These are phyloP conservation scores for Callosobruchus maculatus DNA, from an alignment of 2,888 invertebrate genomes.

Conservation along the genomic window DNA sequence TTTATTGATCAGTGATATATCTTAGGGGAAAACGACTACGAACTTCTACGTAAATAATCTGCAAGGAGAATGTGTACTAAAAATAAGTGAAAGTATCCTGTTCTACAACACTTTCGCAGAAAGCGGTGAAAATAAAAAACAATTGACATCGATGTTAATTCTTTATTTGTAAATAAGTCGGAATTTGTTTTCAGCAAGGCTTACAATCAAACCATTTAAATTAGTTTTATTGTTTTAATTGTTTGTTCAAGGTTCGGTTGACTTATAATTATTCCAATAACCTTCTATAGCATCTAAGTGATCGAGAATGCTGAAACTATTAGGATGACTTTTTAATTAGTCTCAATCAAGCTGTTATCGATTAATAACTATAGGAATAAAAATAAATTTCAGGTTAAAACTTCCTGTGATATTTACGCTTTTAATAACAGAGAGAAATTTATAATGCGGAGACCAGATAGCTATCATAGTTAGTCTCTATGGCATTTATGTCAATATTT, in stretches of 20 bases:
- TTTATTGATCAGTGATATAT: too few species aligned
- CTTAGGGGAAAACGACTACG: too few species aligned
- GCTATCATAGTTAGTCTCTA: background rate
- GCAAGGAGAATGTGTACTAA: too few species aligned
- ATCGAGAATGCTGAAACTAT: background rate
- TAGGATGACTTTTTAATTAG: background rate
- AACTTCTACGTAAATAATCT: too few species aligned
- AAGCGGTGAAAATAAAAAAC: too few species aligned
- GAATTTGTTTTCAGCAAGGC: background rate
- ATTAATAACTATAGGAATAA: too few species aligned
- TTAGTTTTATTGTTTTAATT: background rate
- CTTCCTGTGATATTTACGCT: background rate
- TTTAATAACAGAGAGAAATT: background rate
- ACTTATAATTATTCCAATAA: background rate
- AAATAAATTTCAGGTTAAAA: background rate
- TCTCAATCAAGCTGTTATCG: background rate
- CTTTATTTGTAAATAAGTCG: too few species aligned
- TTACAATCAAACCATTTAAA: background rate
- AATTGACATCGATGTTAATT: too few species aligned
- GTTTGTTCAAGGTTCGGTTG: background rate
- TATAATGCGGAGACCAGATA: too few species aligned
- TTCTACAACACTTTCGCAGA: too few species aligned
- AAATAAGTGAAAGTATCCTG: too few species aligned
- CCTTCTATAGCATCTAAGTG: background rate
- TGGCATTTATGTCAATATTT: background rate